Evolutionary conservation across 2,888 invertebrate species (phyloP).

Genomic region (Fissipunctia ypsillon): DNA sequence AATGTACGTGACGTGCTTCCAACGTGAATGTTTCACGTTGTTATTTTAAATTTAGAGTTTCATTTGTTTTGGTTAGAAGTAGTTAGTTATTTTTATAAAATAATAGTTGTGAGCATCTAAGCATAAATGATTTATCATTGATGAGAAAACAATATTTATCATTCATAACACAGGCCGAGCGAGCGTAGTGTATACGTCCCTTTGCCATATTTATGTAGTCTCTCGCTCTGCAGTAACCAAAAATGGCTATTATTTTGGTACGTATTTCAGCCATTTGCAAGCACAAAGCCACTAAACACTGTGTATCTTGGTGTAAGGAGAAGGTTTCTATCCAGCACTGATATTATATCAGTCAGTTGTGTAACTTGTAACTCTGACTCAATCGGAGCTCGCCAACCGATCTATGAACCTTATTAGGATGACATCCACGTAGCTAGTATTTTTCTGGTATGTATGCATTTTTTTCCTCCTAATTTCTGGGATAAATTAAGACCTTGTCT

Average conservation of each 20-base stretch:
- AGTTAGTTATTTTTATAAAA: neutral
- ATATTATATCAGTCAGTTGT: neutral
- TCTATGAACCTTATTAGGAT: neutral
- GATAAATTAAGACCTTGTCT: too few relatives aligned
- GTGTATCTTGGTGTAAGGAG: neutral
- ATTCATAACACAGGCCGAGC: neutral
- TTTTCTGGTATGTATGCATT: neutral
- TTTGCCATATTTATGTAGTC: too few relatives aligned
- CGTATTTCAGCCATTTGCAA: neutral
- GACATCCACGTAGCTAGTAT: neutral
- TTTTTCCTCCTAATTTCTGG: neutral
- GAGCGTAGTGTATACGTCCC: too few relatives aligned
- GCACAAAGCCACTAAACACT: neutral
- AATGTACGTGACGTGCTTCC: constrained; percentile 21
- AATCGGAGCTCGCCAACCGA: neutral
- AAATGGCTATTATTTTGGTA: neutral
- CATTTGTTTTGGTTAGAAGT: constrained; percentile 8
- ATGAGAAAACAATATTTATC: neutral
- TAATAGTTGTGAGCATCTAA: too few relatives aligned
- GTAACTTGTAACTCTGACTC: neutral
- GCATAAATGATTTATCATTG: too few relatives aligned
- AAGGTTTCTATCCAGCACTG: neutral
- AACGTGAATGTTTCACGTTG: constrained; percentile 20
- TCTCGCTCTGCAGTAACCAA: too few relatives aligned
- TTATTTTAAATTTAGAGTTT: constrained; percentile 17